Evolutionary conservation across 2,797 vertebrate genomes (phyloP).

Genomic region (Mormyrus hasselquistii): DNA sequence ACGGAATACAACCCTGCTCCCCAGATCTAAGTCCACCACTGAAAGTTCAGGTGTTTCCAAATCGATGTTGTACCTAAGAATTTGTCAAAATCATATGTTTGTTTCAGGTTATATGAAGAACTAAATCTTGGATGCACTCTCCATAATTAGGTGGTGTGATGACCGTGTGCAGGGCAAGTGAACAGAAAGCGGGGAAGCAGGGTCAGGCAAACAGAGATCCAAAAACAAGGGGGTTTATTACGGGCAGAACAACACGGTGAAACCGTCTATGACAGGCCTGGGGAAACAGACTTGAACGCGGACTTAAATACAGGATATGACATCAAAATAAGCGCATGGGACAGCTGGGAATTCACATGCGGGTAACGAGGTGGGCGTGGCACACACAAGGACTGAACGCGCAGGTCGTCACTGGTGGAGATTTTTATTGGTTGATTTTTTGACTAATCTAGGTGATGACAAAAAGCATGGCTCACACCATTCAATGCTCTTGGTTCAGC

Average conservation of each 20-base stretch:
- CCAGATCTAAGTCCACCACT: not conserved
- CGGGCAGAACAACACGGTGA: no score
- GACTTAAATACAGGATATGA: no score
- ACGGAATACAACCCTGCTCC: not conserved
- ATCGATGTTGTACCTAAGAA: not conserved
- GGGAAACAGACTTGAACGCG: no score
- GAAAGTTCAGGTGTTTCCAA: not conserved
- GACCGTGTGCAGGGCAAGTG: no score
- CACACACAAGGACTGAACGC: no score
- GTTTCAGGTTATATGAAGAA: not conserved
- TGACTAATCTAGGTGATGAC: not conserved
- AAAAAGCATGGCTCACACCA: not conserved
- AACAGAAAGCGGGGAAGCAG: no score
- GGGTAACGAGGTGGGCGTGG: no score
- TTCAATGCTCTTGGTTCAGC: not conserved
- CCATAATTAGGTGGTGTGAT: not conserved
- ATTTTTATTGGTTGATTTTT: not conserved
- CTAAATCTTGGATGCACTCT: not conserved
- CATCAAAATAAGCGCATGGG: no score
- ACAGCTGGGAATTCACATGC: no score
- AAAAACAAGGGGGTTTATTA: no score
- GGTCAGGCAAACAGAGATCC: no score
- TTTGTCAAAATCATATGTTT: not conserved
- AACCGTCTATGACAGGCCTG: no score
- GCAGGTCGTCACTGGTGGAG: not conserved